Evolutionary conservation across 2,888 invertebrate species (phyloP).

Genomic region (Tachystola acroxantha): DNA sequence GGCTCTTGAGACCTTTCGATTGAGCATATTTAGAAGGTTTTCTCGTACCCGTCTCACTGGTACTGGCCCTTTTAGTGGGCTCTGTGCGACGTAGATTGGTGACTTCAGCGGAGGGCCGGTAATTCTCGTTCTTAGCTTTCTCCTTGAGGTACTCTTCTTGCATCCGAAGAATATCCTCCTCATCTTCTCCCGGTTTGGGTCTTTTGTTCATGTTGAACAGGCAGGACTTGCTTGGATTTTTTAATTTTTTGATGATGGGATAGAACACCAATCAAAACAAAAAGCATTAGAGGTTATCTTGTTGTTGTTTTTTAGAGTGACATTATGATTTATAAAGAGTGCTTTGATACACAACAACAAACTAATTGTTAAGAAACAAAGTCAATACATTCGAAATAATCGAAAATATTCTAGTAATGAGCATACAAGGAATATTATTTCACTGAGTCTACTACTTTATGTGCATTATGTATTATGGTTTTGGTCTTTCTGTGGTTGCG

Average conservation of each 20-base stretch:
- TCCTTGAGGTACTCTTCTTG: slow-evolving; percentile 83
- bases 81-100: slow-evolving; percentile 56
- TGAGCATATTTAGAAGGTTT: slow-evolving; percentile 66
- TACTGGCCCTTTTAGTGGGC: slow-evolving; percentile 33
- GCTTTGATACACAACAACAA: no score
- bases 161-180: slow-evolving; percentile 85
- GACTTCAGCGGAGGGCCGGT: slow-evolving; percentile 81
- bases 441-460: no score
- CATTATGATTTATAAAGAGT: background rate
- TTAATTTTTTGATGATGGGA: no score
- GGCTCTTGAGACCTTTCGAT: slow-evolving; percentile 50
- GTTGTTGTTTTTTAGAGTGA: background rate
- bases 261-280: no score
- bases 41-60: slow-evolving; percentile 21
- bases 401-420: no score
- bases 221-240: background rate
- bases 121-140: slow-evolving; percentile 68
- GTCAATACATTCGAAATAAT: no score
- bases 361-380: no score
- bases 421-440: no score
- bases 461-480: no score
- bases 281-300: background rate
- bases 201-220: slow-evolving; percentile 78
- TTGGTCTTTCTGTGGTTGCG: no score
- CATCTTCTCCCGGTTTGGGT: slow-evolving; percentile 83